phyloP scores from a whole-genome alignment of 2,888 invertebrate genomes.

The Saturnia pavonia region DNA sequence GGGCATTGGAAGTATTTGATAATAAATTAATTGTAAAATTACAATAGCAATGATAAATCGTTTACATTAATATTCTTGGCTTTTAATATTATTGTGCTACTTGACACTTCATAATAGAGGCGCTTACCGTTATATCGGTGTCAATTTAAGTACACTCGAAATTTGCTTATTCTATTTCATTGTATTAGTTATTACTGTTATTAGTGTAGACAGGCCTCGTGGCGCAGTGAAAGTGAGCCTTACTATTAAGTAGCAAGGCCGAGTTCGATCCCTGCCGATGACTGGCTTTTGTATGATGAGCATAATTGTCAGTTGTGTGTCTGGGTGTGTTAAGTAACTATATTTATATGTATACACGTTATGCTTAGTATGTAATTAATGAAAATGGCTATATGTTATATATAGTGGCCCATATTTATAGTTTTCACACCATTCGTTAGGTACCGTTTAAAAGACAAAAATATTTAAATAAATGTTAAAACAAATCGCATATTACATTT shows the following conservation, averaged over 20 bases:
- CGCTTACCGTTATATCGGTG: conserved; percentile 42
- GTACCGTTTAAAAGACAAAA: neutral
- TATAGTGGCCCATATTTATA: no score
- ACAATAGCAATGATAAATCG: conserved; percentile 29
- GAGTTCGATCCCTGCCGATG: no score
- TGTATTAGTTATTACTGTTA: neutral
- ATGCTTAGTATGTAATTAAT: no score
- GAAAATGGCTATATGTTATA: no score
- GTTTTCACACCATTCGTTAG: neutral
- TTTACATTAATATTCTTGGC: conserved; percentile 32
- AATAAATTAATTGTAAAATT: conserved; percentile 28
- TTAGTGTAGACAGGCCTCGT: no score
- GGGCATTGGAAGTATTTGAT: neutral
- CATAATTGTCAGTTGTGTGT: no score
- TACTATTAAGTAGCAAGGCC: no score
- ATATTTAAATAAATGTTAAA: neutral
- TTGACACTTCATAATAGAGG: conserved; percentile 34
- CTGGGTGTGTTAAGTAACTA: no score
- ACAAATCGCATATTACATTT: neutral
- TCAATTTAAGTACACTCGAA: conserved; percentile 34
- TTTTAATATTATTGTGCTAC: conserved; percentile 35
- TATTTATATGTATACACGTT: no score
- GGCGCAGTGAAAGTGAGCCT: no score
- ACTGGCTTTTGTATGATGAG: no score
- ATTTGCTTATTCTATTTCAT: conserved; percentile 18